Base-by-base conservation (phyloP, 2,113 vertebrate genomes). In the Oncorhynchus masou region DNA sequence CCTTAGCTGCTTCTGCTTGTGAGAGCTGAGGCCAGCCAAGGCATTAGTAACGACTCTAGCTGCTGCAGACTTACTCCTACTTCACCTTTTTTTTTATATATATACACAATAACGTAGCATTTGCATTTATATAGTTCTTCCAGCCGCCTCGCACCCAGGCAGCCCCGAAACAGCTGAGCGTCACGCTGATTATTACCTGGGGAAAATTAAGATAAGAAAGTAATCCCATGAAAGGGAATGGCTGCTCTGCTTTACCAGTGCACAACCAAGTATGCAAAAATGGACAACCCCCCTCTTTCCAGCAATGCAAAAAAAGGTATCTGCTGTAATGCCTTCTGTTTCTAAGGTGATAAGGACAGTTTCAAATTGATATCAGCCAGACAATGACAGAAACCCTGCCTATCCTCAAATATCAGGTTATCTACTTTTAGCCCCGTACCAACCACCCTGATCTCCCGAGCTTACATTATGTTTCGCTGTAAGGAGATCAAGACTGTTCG, bases 121-220 rank as follows among this genome's bases (percentile, higher is more conserved):
- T 94, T 92, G 91, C 93, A 93, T 94, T 91, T 94, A 93, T 93
- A 94, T 94, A 86, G 92, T 89, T 91, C 90, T 87, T 82, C 83
- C 82, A 86, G 73, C 70, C 74, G 78, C 81, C 83, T 88, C 79
- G 84, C 86, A 51, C 51, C 20, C 22, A 84, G 77, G 69, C 74
- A 79, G 79, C 79, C 70, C 79, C 77, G 82, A 87, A 91, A 91
- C 87, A 87, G 86, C 88, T 85, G 39, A 39, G 39, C 9, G 39
- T 90, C 84, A 78, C 81, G 82, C 86, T 90, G 91, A 91, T 93
- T 92, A 86, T 92, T 90, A 91, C 90, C 91, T 91, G 81, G 75
- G 88, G 88, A 91, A 91, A 93, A 91, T 93, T 90, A 91, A 91
- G 93, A 94, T 93, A 91, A 92, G 87, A 71, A 79, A 87, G 59